A percentile compares a stretch with the other conserved stretches of the same genome.
phyloP scores from a whole-genome alignment of 2,797 vertebrate genomes.

The Apogon hyalosoma region DNA sequence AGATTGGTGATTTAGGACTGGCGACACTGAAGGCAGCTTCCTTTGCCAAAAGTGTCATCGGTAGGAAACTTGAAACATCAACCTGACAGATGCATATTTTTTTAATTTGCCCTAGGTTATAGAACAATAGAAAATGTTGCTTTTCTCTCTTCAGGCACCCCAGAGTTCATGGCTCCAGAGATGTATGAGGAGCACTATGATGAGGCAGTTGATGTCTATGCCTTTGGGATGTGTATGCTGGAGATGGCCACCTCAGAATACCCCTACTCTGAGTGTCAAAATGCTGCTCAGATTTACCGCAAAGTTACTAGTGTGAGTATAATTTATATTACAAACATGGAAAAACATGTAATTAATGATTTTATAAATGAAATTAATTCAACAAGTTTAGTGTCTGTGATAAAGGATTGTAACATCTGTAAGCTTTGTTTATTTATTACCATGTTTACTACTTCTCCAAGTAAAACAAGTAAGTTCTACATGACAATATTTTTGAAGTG shows the following conservation, averaged over 20 bases:
- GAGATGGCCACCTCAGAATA: constrained; percentile 99
- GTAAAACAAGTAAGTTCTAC: too few relatives aligned
- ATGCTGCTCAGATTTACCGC: constrained; percentile 97
- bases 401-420: too few relatives aligned
- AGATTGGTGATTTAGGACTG: constrained; percentile 97
- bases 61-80: constrained; percentile 76
- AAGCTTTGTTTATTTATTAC: too few relatives aligned
- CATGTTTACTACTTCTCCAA: too few relatives aligned
- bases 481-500: too few relatives aligned
- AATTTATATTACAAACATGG: constrained; percentile 8
- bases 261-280: constrained; percentile 98
- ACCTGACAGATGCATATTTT: background rate
- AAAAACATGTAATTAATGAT: too few relatives aligned
- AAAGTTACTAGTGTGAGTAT: constrained; percentile 98
- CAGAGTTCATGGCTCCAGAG: constrained; percentile 98
- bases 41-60: constrained; percentile 99
- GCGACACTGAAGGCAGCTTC: constrained; percentile 97
- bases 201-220: constrained; percentile 97
- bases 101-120: too few relatives aligned
- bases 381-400: too few relatives aligned
- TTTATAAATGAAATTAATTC: too few relatives aligned
- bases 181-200: constrained; percentile 99
- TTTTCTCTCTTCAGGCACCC: constrained; percentile 86
- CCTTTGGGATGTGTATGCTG: constrained; percentile 99
- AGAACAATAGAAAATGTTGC: background rate